Conservation (phyloP, 2,797 vertebrate species). For the Rhinichthys osculus region DNA sequence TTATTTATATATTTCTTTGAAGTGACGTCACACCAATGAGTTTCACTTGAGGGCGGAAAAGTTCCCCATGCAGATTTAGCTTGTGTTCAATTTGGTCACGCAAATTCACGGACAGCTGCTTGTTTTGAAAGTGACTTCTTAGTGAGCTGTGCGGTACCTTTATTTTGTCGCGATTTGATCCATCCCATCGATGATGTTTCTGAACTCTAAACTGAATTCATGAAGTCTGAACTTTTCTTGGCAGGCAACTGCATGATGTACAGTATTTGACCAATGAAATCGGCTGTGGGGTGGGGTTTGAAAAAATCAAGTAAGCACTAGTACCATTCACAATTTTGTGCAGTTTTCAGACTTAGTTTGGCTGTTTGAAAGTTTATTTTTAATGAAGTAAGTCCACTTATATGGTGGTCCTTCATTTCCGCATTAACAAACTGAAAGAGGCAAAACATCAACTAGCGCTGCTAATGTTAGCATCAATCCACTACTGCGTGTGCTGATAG, state of each 20-base stretch:
- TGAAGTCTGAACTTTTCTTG: too few relatives aligned
- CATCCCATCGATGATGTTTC: too few relatives aligned
- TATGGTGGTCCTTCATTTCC: constrained; percentile 21
- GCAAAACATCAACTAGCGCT: constrained; percentile 12
- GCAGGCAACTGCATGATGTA: too few relatives aligned
- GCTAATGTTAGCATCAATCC: constrained; percentile 55
- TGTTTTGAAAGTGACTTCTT: too few relatives aligned
- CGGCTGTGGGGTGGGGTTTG: too few relatives aligned
- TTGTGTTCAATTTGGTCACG: neutral
- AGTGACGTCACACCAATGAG: too few relatives aligned
- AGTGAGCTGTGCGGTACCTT: too few relatives aligned
- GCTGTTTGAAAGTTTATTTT: constrained; percentile 5
- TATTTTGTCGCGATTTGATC: too few relatives aligned
- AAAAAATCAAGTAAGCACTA: neutral
- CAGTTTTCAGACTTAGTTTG: neutral
- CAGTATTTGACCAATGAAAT: too few relatives aligned
- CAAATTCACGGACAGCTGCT: neutral
- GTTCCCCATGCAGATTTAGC: neutral
- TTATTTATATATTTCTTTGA: too few relatives aligned
- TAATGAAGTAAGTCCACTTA: neutral
- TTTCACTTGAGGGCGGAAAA: neutral
- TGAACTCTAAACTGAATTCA: too few relatives aligned
- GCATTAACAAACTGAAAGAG: neutral
- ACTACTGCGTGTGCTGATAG: constrained; percentile 48
- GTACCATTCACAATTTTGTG: neutral